Evolutionary conservation across 2,113 vertebrate genomes (phyloP).

Genomic region (Halichoeres trimaculatus): DNA sequence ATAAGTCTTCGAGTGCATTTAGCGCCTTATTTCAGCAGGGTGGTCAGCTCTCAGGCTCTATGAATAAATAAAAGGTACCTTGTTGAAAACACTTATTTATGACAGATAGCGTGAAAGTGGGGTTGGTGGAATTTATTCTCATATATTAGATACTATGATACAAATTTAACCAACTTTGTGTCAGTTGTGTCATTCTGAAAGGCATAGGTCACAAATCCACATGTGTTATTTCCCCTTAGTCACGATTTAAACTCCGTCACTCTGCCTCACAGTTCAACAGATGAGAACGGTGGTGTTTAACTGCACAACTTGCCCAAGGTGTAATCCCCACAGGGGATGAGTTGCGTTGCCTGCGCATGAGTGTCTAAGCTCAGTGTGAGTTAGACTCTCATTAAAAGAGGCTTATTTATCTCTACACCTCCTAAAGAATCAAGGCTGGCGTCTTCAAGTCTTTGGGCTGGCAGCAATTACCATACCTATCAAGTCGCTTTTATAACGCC

Average conservation of each 20-base stretch:
- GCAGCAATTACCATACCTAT: conserved; percentile 77
- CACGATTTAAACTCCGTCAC: conserved; percentile 7
- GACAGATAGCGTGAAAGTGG: too few species aligned
- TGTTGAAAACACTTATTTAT: too few species aligned
- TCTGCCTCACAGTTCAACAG: conserved; percentile 21
- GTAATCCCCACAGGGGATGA: conserved; percentile 69
- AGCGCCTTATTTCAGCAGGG: too few species aligned
- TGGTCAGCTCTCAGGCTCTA: too few species aligned
- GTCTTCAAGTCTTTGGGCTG: conserved; percentile 66
- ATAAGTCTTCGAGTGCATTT: too few species aligned
- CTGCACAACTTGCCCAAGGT: conserved; percentile 55
- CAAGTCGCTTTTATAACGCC: conserved; percentile 69
- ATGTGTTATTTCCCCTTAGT: not conserved
- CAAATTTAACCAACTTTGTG: not conserved
- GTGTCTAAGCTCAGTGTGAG: conserved; percentile 65
- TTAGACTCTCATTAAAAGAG: conserved; percentile 78
- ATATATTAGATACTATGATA: not conserved
- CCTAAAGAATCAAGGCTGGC: conserved; percentile 70
- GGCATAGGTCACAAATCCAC: not conserved
- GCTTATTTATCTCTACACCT: conserved; percentile 77
- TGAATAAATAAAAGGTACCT: too few species aligned
- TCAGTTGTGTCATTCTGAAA: not conserved
- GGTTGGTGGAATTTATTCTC: too few species aligned
- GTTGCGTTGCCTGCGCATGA: conserved; percentile 58
- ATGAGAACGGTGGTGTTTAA: conserved; percentile 59